phyloP scores from a whole-genome alignment of 2,888 invertebrate species.

The Melieria crassipennis region DNA sequence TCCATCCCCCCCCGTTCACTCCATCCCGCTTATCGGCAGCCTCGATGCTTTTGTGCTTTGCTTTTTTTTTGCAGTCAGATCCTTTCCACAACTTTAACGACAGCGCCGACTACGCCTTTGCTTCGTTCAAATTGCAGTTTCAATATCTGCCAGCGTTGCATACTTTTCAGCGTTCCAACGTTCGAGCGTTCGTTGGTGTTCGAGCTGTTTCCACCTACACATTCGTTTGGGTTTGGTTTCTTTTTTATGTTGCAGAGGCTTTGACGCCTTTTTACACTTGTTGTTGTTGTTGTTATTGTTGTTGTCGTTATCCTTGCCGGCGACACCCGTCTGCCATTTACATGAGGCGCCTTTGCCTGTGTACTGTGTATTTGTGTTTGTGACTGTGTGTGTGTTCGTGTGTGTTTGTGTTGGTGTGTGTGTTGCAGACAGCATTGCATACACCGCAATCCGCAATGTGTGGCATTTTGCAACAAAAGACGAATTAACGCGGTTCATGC shows the following conservation, averaged over 20 bases:
- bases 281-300: slow-evolving; percentile 9
- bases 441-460: slow-evolving; percentile 31
- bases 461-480: slow-evolving; percentile 42
- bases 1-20: too few relatives aligned
- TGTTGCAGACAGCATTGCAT: too few relatives aligned
- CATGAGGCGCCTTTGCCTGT: not conserved
- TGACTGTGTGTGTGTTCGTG: slow-evolving; percentile 7
- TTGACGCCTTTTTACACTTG: slow-evolving; percentile 25
- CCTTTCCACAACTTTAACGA: not conserved
- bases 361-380: slow-evolving; percentile 12
- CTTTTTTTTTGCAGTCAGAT: not conserved
- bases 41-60: not conserved
- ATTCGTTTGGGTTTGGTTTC: slow-evolving; percentile 1
- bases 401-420: slow-evolving; percentile 17
- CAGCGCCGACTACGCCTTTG: not conserved
- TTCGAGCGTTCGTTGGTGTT: not conserved
- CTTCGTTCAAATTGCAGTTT: slow-evolving; percentile 38
- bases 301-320: slow-evolving; percentile 30
- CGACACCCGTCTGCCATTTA: slow-evolving; percentile 31
- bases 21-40: too few relatives aligned
- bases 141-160: slow-evolving; percentile 30
- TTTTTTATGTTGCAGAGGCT: slow-evolving; percentile 20
- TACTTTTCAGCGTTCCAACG: slow-evolving; percentile 13
- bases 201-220: not conserved
- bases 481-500: slow-evolving; percentile 45